Base-by-base conservation (phyloP, 2,888 invertebrate genomes). In the Drosophila borealis region DNA sequence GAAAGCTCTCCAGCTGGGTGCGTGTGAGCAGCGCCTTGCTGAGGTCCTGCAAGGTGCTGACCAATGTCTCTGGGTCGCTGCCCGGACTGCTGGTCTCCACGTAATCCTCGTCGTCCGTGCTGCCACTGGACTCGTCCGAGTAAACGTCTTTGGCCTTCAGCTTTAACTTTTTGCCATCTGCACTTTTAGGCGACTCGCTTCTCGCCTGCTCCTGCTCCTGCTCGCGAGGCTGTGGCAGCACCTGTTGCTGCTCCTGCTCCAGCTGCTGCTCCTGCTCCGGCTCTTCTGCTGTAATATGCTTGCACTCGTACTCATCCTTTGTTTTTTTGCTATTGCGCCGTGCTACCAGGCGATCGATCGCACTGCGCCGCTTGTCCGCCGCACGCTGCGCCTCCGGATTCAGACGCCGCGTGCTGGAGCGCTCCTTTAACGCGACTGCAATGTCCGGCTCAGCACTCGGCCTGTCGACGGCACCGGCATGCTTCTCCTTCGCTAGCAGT, bases 71-170 rank as follows among this genome's bases (percentile, higher is more conserved):
- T 6, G 13, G 8, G 8, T 19, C 36, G 5, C 11, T 5, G 44
- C 13, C 9, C 9, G 42, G 19, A 5, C 21, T 34, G 6, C 17
- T 33, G 0, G 34, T 8, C 3, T 37, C 48, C 14, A 33, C 11
- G 14, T 10, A 8, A 4, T 11, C 37, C 5, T 59, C 71, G 3
- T 33, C 44, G 2, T n/a, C 39, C 1, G 39, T n/a, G 29, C 51
- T 69, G 25, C 5, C 29, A 8, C 61, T 64, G 1, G 69, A 80
- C 2, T 62, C 64, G 34, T 78, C 79, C 0, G 78, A 78, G 33
- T 81, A 77, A 3, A 74, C 37, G n/a, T 80, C 80, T 1, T 25
- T n/a, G 1, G 78, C 65, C 6, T 34, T 66, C 0, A 80, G 49
- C 17, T 53, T 68, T 0, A 57, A 5, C 17, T 62, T 68, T 2